A percentile compares a stretch with the other conserved stretches of the same genome.
Conservation (phyloP, 1,140 invertebrate species). For the Ceratina australensis region DNA sequence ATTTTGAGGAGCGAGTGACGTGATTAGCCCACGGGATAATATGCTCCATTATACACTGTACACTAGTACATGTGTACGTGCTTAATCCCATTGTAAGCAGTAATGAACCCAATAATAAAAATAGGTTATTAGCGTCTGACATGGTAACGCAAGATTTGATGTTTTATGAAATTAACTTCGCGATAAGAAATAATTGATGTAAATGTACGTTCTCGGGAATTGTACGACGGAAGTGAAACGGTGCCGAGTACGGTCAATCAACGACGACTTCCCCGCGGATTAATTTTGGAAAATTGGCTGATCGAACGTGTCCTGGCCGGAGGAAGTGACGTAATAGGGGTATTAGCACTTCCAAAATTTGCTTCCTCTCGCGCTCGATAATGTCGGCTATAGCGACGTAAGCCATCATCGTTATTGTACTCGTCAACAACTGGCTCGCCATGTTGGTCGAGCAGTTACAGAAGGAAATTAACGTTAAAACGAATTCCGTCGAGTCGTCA, state of each 20-base stretch:
- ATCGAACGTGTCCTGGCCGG: slow-evolving; percentile 60
- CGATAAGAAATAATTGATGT: too few species aligned
- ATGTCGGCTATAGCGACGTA: slow-evolving; percentile 27
- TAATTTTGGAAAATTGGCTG: slow-evolving; percentile 71
- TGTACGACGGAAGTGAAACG: too few species aligned
- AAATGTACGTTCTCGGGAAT: too few species aligned
- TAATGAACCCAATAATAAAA: too few species aligned
- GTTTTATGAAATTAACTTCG: too few species aligned
- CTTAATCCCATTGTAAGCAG: too few species aligned
- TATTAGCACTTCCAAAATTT: slow-evolving; percentile 59
- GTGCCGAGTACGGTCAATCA: neutral
- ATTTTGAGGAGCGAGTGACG: too few species aligned
- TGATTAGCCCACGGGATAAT: too few species aligned
- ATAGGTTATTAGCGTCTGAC: too few species aligned
- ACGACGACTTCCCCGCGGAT: slow-evolving; percentile 65
- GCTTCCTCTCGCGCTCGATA: slow-evolving; percentile 44
- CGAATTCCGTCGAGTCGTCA: neutral
- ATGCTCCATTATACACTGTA: too few species aligned
- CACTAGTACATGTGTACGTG: too few species aligned
- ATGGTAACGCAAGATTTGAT: too few species aligned
- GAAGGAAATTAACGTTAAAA: slow-evolving; percentile 11
- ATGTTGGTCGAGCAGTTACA: neutral
- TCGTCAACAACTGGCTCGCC: slow-evolving; percentile 27
- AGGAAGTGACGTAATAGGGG: slow-evolving; percentile 53
- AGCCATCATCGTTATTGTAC: slow-evolving; percentile 32